These are phyloP conservation scores for Scatophagus argus DNA, from an alignment of 2,113 vertebrate species.

Conservation along the genomic window DNA sequence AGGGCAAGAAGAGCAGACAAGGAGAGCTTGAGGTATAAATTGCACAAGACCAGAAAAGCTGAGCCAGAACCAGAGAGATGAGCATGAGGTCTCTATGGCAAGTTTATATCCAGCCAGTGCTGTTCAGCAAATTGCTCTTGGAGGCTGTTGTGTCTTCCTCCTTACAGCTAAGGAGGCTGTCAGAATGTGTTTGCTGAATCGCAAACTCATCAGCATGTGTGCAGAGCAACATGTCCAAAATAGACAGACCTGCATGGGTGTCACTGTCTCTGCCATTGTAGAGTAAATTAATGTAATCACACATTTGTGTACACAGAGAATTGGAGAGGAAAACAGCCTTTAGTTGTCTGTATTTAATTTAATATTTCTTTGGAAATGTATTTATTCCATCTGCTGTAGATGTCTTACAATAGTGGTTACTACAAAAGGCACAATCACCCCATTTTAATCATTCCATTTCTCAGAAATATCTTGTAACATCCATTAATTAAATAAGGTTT, in stretches of 20 bases:
- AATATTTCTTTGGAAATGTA: not conserved
- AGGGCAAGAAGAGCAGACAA: constrained; percentile 9
- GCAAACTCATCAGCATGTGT: not conserved
- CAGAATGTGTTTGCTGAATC: not conserved
- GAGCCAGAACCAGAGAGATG: constrained; percentile 7
- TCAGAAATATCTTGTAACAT: not conserved
- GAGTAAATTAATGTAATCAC: too few relatives aligned
- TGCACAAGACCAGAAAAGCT: constrained; percentile 14
- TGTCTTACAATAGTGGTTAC: not conserved
- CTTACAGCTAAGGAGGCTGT: constrained; percentile 7
- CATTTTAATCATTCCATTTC: not conserved
- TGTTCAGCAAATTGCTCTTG: constrained; percentile 11
- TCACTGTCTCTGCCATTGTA: too few relatives aligned
- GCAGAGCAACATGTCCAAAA: too few relatives aligned
- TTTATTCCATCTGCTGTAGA: not conserved
- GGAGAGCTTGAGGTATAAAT: constrained; percentile 32
- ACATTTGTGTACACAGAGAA: too few relatives aligned
- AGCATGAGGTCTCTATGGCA: not conserved
- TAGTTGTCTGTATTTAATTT: not conserved
- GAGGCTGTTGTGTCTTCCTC: constrained; percentile 3
- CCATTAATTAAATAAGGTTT: not conserved
- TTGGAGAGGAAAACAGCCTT: too few relatives aligned
- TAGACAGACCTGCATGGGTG: too few relatives aligned
- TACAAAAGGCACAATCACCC: not conserved
- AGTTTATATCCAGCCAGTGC: constrained; percentile 9